Evolutionary conservation across 1,140 invertebrate genomes (phyloP).

Genomic region (Tyrophagus putrescentiae): DNA sequence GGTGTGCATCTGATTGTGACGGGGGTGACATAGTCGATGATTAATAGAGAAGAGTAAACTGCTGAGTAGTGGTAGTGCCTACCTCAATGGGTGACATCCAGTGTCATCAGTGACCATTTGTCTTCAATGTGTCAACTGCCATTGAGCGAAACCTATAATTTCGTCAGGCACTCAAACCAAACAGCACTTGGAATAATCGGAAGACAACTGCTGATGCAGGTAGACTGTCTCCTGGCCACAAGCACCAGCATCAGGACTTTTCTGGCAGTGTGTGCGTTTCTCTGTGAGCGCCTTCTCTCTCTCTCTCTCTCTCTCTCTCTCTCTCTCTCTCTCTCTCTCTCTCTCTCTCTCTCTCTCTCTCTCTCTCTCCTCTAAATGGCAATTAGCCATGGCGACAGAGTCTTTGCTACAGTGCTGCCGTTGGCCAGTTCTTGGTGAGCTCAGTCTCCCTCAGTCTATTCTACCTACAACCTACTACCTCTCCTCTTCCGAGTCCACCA

Average conservation of each 20-base stretch:
- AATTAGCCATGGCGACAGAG: not conserved
- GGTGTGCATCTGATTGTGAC: not conserved
- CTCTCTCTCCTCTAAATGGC: slow-evolving; percentile 13
- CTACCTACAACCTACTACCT: too few species aligned
- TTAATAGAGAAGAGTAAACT: not conserved
- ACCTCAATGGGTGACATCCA: not conserved
- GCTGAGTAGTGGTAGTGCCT: too few species aligned
- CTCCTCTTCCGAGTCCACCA: too few species aligned
- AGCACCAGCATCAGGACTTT: too few species aligned
- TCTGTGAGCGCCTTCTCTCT: too few species aligned
- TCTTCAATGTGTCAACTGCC: slow-evolving; percentile 10
- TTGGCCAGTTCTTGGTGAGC: not conserved
- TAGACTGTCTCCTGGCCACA: not conserved
- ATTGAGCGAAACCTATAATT: slow-evolving; percentile 14
- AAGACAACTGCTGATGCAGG: not conserved
- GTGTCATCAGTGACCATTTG: slow-evolving; percentile 12
- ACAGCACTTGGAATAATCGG: not conserved
- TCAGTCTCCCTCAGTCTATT: too few species aligned
- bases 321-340: too few species aligned
- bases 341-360: too few species aligned
- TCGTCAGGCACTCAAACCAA: not conserved
- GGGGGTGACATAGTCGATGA: not conserved
- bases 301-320: too few species aligned
- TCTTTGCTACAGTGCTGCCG: not conserved
- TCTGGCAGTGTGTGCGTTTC: too few species aligned